Base-by-base conservation (phyloP, 1,140 invertebrate species). In the Pachyrhynchus sulphureomaculatus region DNA sequence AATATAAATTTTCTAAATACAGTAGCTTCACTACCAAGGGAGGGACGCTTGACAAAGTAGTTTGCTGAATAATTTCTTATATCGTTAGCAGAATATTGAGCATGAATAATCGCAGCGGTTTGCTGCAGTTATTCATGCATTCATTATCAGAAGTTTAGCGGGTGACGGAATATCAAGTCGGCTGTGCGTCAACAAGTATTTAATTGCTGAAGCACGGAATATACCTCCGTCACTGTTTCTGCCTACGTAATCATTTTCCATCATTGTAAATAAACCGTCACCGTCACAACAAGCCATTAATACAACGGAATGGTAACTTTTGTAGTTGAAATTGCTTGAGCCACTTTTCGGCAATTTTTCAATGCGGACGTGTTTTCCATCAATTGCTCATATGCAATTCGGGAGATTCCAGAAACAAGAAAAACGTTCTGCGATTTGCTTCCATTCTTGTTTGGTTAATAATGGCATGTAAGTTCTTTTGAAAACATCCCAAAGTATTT, bases 291-390 rank as follows among this genome's bases (percentile, higher is more conserved):
- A 59, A 20, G 23, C 56, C 36, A 49, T 10, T 17, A 59, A 41
- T 45, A 56, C 13, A 21, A 56, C 24, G 12, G 52, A 54, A 42
- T 42, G 53, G 29, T 45, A 54, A 1, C 17, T 6, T 45, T 56
- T 47, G 20, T 56, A 56, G 45, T 56, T 47, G 45, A 34, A 56
- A n/a, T 56, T 56, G 33, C 6, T 23, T 9, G 39, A 56, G 17
- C 53, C 53, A 17, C 39, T 26, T 18, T 45, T 56, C 10, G 41
- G 53, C 13, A 24, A 17, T 33, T 56, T 47, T 45, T 56, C 12
- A 9, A 56, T 47, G 20, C 42, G 6, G 2, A 56, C 32, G 41
- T 56, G 29, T 20, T 56, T 56, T 12, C 54, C 54, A 13, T 56
- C 26, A 6, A 42, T 5, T 8, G 39, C 39, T 8, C 20, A 6